Base-by-base conservation (phyloP, 2,113 vertebrate genomes). In the Numenius arquata region DNA sequence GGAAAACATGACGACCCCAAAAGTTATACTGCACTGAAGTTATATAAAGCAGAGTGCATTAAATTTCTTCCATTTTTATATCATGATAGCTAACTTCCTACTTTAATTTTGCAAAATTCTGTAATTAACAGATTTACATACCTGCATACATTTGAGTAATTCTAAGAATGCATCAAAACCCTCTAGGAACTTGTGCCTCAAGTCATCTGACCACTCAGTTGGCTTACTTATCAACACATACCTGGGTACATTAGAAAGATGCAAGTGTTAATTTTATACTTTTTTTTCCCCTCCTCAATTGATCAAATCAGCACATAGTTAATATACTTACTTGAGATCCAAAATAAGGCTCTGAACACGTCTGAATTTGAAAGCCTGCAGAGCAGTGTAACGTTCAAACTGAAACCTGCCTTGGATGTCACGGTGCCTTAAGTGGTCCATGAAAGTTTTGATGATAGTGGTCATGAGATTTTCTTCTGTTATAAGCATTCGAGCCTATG, bases 91-190 rank as follows among this genome's bases (percentile, higher is more conserved):
- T 55, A 75, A 36, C 26, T 34, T 91, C 20, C 38, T 59, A 15
- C 29, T 70, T 63, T 61, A 23, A 62, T 83, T 77, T 50, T 20
- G 52, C 36, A 41, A 27, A 40, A 25, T 59, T 89, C 72, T 61
- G 8, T 78, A 67, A 70, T 61, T 52, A 50, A 34, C 11, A 75
- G 23, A 72, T 85, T 70, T 81, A 93, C 95, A 68, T 96, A 99
- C 99, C 99, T 99, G 99, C 99, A 99, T 99, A 95, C 99, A 99
- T 95, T 98, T 99, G 22, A 99, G 98, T 90, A 99, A 98, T 83
- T 99, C 99, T 97, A 99, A 97, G 94, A 99, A 99, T 68, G 98
- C 98, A 55, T 99, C 99, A 43, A 99, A 98, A 59, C 99, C 99
- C 93, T 99, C 99, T 8, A 99, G 98, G 95, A 99, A 99, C 97